Base-by-base conservation (phyloP, 2,888 invertebrate species). In the Busseola fusca region DNA sequence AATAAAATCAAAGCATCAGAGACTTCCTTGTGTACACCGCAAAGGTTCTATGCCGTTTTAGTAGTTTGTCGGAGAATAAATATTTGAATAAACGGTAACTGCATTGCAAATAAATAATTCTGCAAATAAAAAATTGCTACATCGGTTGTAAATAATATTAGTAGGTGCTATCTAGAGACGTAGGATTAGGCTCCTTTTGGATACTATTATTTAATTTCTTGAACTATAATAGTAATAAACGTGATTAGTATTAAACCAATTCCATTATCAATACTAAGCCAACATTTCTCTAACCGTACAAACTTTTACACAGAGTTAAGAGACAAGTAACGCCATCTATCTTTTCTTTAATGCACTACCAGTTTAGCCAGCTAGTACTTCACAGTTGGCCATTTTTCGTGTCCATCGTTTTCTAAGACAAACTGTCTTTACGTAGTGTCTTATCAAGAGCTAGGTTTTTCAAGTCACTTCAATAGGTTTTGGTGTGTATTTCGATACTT, bases 21-120 rank as follows among this genome's bases (percentile, higher is more conserved):
- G n/a, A 65, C 87, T 87, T 76, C 91, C 91, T 87, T 89, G 88
- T 79, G 82, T 80, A 85, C 78, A 79, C 69, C 57, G 72, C 82
- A 84, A 80, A 85, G 87, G 87, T 86, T 81, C 67, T 71, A 74
- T 74, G 64, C 74, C 69, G 71, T 90, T 84, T 92, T 60, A 69
- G 21, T 21, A 37, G 34, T 37, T 50, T 45, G 42, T 27, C 5
- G 34, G 5, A 34, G 34, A 34, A 34, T 34, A 34, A 34, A 34
- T 34, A 34, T 34, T 85, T 86, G 83, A 84, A 82, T 81, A 63
- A 74, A 42, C 27, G 57, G 64, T 40, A 68, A 74, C 27, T 58
- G 27, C 70, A 76, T 79, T 63, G 42, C 42, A 42, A 16, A 42
- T 16, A 42, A 42, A 42, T 48, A 1, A 48, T n/a, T 10, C 48